Conservation (phyloP, 2,113 vertebrate species). For the Propithecus coquereli region DNA sequence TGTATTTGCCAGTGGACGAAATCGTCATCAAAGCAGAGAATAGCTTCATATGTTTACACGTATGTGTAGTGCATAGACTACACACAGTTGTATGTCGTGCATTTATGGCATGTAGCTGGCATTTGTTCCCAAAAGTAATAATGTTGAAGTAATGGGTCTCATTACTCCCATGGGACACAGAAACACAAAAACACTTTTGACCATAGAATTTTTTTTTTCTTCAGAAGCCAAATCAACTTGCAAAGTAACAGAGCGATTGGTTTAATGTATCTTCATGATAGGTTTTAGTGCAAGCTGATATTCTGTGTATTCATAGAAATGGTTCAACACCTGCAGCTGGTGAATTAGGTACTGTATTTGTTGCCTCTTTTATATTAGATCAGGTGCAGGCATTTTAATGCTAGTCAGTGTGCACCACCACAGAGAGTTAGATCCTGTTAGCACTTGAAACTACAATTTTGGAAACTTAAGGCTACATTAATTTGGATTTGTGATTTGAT, state of each 20-base stretch:
- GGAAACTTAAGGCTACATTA: background rate
- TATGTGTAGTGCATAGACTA: background rate
- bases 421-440: background rate
- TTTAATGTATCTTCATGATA: background rate
- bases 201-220: background rate
- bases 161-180: slow-evolving; percentile 33
- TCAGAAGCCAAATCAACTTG: slow-evolving; percentile 19
- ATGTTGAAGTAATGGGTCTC: slow-evolving; percentile 33
- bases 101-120: slow-evolving; percentile 30
- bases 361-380: slow-evolving; percentile 46
- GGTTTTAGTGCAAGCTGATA: slow-evolving; percentile 4
- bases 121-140: slow-evolving; percentile 50
- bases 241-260: background rate
- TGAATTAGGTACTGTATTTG: slow-evolving; percentile 36
- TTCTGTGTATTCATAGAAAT: slow-evolving; percentile 13
- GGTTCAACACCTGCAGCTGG: background rate
- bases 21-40: rapidly evolving
- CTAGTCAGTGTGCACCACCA: background rate
- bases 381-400: background rate
- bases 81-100: slow-evolving; percentile 39
- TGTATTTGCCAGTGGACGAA: background rate
- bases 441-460: slow-evolving; percentile 19
- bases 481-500: background rate
- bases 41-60: slow-evolving; percentile 31
- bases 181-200: slow-evolving; percentile 37